Evolutionary conservation across 2,888 invertebrate genomes (phyloP).

Genomic region (Agrotis ipsilon): DNA sequence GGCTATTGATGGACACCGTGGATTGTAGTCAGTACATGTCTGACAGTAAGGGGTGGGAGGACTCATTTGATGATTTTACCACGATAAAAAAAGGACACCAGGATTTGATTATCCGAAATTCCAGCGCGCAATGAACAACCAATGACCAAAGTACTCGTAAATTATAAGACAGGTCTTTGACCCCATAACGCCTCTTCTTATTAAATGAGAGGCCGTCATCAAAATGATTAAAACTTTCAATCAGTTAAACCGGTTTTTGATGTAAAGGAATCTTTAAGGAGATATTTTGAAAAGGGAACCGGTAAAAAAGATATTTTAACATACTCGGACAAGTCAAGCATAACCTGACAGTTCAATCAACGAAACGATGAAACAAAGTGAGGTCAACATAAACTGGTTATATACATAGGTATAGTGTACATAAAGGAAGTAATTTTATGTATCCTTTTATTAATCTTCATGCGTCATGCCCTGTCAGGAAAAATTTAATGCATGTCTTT

Average conservation of each 20-base stretch:
- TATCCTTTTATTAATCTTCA: constrained; percentile 18
- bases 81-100: too few species aligned
- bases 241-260: constrained; percentile 33
- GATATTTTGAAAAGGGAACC: constrained; percentile 5
- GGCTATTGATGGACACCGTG: too few species aligned
- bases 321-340: too few species aligned
- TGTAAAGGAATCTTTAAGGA: background rate
- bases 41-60: too few species aligned
- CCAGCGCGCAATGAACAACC: background rate
- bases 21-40: too few species aligned
- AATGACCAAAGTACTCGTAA: background rate
- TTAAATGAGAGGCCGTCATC: constrained; percentile 12
- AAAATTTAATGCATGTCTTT: constrained; percentile 5
- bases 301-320: constrained; percentile 8
- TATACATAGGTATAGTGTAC: too few species aligned
- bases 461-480: background rate
- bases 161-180: constrained; percentile 18
- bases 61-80: too few species aligned
- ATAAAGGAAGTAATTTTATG: constrained; percentile 21
- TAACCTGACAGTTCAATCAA: too few species aligned
- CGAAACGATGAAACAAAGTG: too few species aligned
- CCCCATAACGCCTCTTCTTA: constrained; percentile 1
- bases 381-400: too few species aligned
- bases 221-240: constrained; percentile 31
- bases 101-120: background rate